Conservation (phyloP, 30 jellyfish, hydroid and myxozoan genomes). For the Aurelia aurita complex sp. Pacific region DNA sequence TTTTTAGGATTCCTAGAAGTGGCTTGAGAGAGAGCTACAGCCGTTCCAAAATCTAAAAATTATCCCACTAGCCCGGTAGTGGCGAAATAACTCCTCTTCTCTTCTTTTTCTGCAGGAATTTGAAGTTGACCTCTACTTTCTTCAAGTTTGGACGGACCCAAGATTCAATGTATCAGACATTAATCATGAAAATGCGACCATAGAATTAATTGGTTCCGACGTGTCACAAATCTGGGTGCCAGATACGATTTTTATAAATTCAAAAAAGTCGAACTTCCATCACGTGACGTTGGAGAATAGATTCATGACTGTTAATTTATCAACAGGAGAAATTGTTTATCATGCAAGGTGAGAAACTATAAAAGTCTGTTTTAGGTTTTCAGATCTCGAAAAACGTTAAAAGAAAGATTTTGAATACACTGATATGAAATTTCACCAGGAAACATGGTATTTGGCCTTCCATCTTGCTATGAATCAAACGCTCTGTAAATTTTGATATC, state of each 20-base stretch:
- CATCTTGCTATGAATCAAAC: too few relatives aligned
- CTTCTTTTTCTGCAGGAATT: constrained; percentile 63
- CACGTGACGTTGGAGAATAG: constrained; percentile 93
- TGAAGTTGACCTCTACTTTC: constrained; percentile 88
- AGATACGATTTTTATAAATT: constrained; percentile 93
- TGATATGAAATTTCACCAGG: too few relatives aligned
- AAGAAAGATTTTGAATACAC: too few relatives aligned
- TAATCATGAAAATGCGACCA: constrained; percentile 58
- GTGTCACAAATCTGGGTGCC: constrained; percentile 96
- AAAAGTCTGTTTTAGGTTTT: too few relatives aligned
- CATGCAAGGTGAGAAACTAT: constrained; percentile 81
- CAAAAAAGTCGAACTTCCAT: constrained; percentile 84
- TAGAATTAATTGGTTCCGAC: constrained; percentile 83
- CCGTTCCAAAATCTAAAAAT: too few relatives aligned
- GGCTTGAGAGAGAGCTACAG: too few relatives aligned
- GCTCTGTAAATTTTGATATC: too few relatives aligned
- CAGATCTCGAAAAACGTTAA: too few relatives aligned
- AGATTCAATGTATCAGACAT: constrained; percentile 69
- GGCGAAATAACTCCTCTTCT: not conserved
- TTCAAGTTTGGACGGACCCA: constrained; percentile 94
- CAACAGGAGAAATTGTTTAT: constrained; percentile 78
- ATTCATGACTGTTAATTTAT: constrained; percentile 72
- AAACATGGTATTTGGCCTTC: too few relatives aligned
- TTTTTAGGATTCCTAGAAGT: too few relatives aligned
- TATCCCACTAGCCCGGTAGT: too few relatives aligned